Conservation (phyloP, 2,797 vertebrate species). For the Acanthiza pusilla region DNA sequence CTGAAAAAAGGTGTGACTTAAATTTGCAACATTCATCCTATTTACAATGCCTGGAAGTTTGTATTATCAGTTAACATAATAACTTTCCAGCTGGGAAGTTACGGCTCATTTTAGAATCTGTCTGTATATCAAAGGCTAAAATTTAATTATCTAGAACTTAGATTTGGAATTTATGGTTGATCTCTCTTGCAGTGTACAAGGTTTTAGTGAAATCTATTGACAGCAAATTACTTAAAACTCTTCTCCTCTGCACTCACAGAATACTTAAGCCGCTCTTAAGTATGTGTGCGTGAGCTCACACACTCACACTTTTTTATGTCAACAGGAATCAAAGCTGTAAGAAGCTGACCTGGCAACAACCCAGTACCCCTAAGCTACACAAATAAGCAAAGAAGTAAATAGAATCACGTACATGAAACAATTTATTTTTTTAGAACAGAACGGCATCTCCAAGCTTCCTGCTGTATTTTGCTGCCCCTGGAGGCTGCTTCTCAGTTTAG, state of each 20-base stretch:
- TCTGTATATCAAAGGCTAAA: neutral
- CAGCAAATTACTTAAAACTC: neutral
- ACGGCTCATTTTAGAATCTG: neutral
- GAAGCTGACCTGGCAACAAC: neutral
- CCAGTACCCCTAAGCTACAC: neutral
- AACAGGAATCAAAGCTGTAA: constrained; percentile 23
- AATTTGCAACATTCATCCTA: neutral
- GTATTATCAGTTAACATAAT: neutral
- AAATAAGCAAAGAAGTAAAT: constrained; percentile 49
- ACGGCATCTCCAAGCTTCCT: constrained; percentile 32
- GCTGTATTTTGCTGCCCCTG: constrained; percentile 59
- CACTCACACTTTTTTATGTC: neutral
- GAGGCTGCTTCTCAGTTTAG: constrained; percentile 29
- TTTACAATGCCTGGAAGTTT: neutral
- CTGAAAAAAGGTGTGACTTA: neutral
- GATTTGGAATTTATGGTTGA: rapidly evolving
- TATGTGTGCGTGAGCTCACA: neutral
- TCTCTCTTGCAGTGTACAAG: neutral
- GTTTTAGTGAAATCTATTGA: neutral
- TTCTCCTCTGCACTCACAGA: neutral
- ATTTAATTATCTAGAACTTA: neutral
- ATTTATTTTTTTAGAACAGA: constrained; percentile 33
- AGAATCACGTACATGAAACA: constrained; percentile 2
- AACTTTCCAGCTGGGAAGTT: neutral
- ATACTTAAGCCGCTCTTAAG: neutral